Base-by-base conservation (phyloP, 2,888 invertebrate species). In the Tethea ocularis region DNA sequence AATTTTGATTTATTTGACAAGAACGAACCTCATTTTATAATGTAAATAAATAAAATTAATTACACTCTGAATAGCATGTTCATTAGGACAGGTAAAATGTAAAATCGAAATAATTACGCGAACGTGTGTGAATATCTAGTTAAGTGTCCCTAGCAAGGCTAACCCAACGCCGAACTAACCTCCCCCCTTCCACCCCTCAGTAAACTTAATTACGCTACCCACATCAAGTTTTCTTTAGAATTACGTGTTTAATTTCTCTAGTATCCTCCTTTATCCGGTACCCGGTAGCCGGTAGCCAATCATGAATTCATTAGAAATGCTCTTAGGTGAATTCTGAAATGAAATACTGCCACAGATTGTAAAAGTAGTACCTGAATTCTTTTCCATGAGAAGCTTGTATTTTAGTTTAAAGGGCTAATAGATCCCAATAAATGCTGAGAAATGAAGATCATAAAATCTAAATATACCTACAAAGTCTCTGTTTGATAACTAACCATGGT, bases 161-260 rank as follows among this genome's bases (percentile, higher is more conserved):
- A 46, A 17, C 41, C 41, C 20, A 2, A 10, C 17, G 41, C 17
- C 20, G 20, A 46, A 46, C 41, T 46, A 46, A 7, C 6, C 17
- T 1, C 11, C 20, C 46, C 17, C 8, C 46, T 6, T 3, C 15
- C 46, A n/a, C 63, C 69, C 64, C 73, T 73, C 61, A 56, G 73
- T 65, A 78, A 83, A 84, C 78, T 80, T 82, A 81, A 84, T 82
- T 84, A 83, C 74, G 61, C 66, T 66, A 78, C 83, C 78, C 78
- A 78, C 75, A 73, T 83, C 79, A 83, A 79, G 79, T 80, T 75
- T 26, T 81, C 82, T 80, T 80, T 69, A 52, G 52, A 52, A 56
- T 56, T 53, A 53, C 29, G 53, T 17, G 53, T 53, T 53, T 57
- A 52, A 57, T 52, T 57, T 24, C 57, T 52, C 57, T 23, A 46